These are phyloP conservation scores for Erebia ligea DNA, from an alignment of 2,888 invertebrate species.

Conservation along the genomic window DNA sequence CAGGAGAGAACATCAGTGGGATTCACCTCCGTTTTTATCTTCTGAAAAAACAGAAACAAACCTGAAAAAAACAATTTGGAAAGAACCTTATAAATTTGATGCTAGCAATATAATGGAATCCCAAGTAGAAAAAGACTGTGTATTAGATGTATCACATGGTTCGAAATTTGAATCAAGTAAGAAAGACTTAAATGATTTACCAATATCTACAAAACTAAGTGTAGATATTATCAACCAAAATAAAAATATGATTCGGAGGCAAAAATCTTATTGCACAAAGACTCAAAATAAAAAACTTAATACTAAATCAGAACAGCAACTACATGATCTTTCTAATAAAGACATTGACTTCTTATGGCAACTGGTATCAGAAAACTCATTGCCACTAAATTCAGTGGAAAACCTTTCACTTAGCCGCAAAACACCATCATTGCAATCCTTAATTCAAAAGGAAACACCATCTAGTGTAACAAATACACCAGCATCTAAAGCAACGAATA, in stretches of 20 bases:
- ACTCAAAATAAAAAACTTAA: constrained; percentile 59
- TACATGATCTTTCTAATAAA: constrained; percentile 68
- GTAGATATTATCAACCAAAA: constrained; percentile 47
- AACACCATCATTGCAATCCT: constrained; percentile 72
- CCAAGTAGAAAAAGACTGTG: constrained; percentile 71
- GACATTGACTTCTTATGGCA: constrained; percentile 76
- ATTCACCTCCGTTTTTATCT: constrained; percentile 66
- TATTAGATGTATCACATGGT: constrained; percentile 54
- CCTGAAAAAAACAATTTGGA: constrained; percentile 74
- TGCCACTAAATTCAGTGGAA: constrained; percentile 59
- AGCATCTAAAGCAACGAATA: constrained; percentile 61
- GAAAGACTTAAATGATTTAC: constrained; percentile 54
- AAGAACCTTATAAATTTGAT: constrained; percentile 74
- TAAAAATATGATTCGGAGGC: constrained; percentile 58
- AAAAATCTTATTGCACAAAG: constrained; percentile 56
- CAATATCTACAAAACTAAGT: constrained; percentile 46
- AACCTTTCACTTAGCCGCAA: constrained; percentile 66
- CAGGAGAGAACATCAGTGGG: constrained; percentile 78
- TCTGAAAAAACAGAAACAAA: constrained; percentile 63
- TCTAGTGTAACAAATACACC: constrained; percentile 51
- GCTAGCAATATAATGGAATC: constrained; percentile 73
- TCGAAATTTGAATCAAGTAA: constrained; percentile 59
- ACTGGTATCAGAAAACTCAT: constrained; percentile 70
- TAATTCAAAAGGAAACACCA: constrained; percentile 71
- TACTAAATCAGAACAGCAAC: constrained; percentile 56